Conservation (phyloP, 2,113 vertebrate species). For the Orycteropus afer region DNA sequence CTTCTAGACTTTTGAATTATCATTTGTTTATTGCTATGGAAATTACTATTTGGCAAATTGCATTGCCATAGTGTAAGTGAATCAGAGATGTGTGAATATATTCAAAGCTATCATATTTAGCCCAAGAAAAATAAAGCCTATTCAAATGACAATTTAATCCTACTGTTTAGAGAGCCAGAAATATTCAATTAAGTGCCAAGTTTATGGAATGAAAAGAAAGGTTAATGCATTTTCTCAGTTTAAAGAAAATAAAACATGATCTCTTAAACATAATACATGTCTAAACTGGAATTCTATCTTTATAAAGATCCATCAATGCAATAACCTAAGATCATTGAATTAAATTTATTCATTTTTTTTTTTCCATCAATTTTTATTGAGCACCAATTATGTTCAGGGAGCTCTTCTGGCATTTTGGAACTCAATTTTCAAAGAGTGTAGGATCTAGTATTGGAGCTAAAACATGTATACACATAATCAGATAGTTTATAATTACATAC, state of each 20-base stretch:
- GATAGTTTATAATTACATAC: background rate
- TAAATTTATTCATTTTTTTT: background rate
- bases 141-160: constrained; percentile 71
- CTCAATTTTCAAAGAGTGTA: background rate
- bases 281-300: background rate
- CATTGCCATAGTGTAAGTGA: constrained; percentile 39
- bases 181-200: constrained; percentile 10
- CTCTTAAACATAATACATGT: background rate
- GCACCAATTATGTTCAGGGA: background rate
- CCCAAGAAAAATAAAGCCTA: constrained; percentile 60
- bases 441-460: background rate
- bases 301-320: background rate
- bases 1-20: constrained; percentile 59
- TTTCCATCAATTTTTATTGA: background rate
- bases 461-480: background rate
- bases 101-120: constrained; percentile 61
- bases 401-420: background rate
- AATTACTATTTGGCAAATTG: constrained; percentile 62
- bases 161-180: constrained; percentile 50
- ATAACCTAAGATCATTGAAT: background rate
- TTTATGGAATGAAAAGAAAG: constrained; percentile 34
- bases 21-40: constrained; percentile 63
- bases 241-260: constrained; percentile 41
- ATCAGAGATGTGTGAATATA: constrained; percentile 58
- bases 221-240: background rate